Evolutionary conservation across 2,113 vertebrate genomes (phyloP), one percentile per base, ranked within the genome.

Genomic region (Mesocricetus auratus): DNA sequence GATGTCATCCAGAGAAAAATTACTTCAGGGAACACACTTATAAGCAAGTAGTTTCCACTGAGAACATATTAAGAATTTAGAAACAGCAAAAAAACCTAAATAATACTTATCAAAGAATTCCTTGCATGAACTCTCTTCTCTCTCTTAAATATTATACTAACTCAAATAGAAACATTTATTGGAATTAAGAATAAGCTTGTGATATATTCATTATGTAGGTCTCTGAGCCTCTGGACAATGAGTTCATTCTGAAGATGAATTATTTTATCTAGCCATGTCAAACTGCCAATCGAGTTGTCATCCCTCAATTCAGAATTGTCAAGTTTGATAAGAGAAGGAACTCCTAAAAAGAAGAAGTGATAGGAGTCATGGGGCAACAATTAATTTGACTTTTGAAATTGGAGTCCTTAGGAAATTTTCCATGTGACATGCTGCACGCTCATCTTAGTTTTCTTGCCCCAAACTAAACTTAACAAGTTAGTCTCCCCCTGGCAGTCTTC

Each of bases 231-330:
- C 42, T 26, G 82, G 90, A 97, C 81, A 85, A 24, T 69, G 26
- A 68, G 89, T 82, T 96, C 94, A 77, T 95, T 98, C 94, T 73
- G 95, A 60, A 95, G 93, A 95, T 96, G 86, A 96, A 56, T 92
- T 29, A 82, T 50, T 95, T 98, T 96, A 96, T 73, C 45, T 93
- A 94, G 91, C 53, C 83, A 66, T 60, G 7, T 96, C 95, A 93
- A 96, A 3, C 71, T 97, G n/a, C 87, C 94, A 97, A 42, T 42
- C 75, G 0, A 69, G 33, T 47, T 75, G 13, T 94, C 96, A 97
- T 26, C 82, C 81, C 90, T 92, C 58, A 69, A 78, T 64, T 77
- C 36, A 64, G n/a, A 4, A 53, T 8, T 97, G 31, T 86, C 68
- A 94, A 29, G 19, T 45, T 0, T 92, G 60, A 79, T 95, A 91